Percentiles rank a stretch among this genome's conserved stretches.
Evolutionary conservation across 2,797 vertebrate species (phyloP).

Genomic region (Acanthurus tractus): DNA sequence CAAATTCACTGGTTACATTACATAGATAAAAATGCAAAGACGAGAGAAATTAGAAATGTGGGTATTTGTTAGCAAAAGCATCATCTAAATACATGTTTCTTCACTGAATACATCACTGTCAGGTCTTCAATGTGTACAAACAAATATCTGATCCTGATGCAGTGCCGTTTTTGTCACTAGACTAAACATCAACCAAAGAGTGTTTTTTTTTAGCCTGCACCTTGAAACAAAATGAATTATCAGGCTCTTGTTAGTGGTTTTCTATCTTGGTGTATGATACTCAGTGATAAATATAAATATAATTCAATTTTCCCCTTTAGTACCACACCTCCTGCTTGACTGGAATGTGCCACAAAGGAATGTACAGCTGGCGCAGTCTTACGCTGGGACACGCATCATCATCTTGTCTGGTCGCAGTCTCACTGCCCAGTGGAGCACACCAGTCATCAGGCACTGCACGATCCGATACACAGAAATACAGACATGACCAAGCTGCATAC

Average conservation of each 20-base stretch:
- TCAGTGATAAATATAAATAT: background rate
- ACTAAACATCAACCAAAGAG: background rate
- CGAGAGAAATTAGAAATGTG: background rate
- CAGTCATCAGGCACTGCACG: constrained; percentile 75
- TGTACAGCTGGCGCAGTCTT: constrained; percentile 58
- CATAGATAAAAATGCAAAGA: background rate
- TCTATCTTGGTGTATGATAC: background rate
- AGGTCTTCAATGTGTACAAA: background rate
- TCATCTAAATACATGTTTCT: background rate
- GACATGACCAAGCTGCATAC: too few relatives aligned
- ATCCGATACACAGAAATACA: constrained; percentile 9
- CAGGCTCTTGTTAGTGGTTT: background rate
- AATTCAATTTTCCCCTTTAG: background rate
- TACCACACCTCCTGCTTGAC: constrained; percentile 72
- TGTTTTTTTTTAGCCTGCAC: background rate
- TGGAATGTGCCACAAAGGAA: constrained; percentile 66
- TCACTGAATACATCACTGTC: background rate
- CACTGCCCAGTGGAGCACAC: constrained; percentile 70
- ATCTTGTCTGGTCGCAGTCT: constrained; percentile 16
- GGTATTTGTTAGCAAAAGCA: background rate
- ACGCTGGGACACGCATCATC: constrained; percentile 48
- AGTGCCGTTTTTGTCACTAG: background rate
- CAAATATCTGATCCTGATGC: background rate
- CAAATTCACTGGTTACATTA: constrained; percentile 2
- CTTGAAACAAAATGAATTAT: background rate